Conservation (phyloP, 2,113 vertebrate species). For the Pristiophorus japonicus region DNA sequence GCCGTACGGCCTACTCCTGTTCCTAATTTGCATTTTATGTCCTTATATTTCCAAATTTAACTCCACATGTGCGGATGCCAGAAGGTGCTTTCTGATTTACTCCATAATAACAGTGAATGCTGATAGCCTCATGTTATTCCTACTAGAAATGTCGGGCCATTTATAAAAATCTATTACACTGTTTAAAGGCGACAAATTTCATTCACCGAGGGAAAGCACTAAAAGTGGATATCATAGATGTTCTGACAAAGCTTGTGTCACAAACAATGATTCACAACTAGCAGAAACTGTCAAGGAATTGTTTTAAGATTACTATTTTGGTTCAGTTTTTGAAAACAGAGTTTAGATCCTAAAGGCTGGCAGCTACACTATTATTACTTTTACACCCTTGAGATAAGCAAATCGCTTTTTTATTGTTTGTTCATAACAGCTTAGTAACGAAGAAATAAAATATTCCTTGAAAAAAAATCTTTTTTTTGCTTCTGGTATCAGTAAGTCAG, state of each 20-base stretch:
- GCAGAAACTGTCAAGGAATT: background rate
- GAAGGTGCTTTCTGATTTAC: background rate
- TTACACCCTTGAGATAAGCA: background rate
- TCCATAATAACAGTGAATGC: background rate
- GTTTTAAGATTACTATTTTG: background rate
- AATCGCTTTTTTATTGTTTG: background rate
- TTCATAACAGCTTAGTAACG: background rate
- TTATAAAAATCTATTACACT: background rate
- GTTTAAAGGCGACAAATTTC: background rate
- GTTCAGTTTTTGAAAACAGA: background rate
- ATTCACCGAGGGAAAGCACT: background rate
- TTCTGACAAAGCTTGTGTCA: conserved; percentile 12
- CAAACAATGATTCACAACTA: background rate
- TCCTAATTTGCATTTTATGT: too few relatives aligned
- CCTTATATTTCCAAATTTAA: too few relatives aligned
- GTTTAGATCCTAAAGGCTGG: background rate
- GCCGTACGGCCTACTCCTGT: too few relatives aligned
- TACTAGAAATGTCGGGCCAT: background rate
- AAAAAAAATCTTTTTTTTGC: background rate
- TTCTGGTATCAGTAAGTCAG: background rate
- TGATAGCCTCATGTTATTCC: background rate
- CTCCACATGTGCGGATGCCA: background rate
- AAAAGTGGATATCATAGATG: background rate
- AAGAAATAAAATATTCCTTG: background rate
- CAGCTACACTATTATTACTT: background rate